phyloP scores from a whole-genome alignment of 2,113 vertebrate species.

The Daphoenositta chrysoptera region DNA sequence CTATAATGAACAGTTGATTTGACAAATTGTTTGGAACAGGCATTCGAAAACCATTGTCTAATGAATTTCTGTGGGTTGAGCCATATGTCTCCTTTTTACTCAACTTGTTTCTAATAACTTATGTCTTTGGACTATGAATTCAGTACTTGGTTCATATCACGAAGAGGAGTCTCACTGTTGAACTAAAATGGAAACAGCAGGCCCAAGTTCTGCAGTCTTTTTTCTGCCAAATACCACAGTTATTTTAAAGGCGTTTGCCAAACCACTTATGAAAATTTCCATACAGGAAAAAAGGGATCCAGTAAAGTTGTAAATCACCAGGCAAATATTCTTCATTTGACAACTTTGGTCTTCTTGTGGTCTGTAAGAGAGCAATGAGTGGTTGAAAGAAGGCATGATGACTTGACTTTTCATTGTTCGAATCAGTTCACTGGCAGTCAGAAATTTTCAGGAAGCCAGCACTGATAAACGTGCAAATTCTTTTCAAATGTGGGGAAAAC shows the following conservation, averaged over 20 bases:
- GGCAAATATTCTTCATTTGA: constrained; percentile 24
- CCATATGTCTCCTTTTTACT: constrained; percentile 10
- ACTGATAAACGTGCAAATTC: constrained; percentile 67
- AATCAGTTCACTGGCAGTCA: constrained; percentile 55
- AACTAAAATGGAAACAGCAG: constrained; percentile 49
- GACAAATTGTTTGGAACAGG: constrained; percentile 50
- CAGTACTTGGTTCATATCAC: background rate
- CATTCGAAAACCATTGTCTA: constrained; percentile 7
- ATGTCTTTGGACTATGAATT: background rate
- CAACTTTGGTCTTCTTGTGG: constrained; percentile 33
- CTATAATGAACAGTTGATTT: constrained; percentile 28
- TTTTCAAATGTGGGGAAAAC: constrained; percentile 48
- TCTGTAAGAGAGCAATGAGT: constrained; percentile 49
- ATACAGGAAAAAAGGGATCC: background rate
- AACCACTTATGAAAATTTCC: constrained; percentile 49
- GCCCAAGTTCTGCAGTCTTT: background rate
- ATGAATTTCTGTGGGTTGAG: constrained; percentile 40
- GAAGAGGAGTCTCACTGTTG: background rate
- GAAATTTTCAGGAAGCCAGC: constrained; percentile 56
- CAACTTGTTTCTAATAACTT: constrained; percentile 31
- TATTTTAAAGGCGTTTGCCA: constrained; percentile 40
- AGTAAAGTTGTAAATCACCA: constrained; percentile 10
- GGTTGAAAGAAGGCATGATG: constrained; percentile 24
- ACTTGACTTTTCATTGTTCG: constrained; percentile 58
- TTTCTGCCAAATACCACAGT: constrained; percentile 43